Evolutionary conservation across 53 echinoderm and acorn worm species (phyloP).

Genomic region (Arbacia lixula): DNA sequence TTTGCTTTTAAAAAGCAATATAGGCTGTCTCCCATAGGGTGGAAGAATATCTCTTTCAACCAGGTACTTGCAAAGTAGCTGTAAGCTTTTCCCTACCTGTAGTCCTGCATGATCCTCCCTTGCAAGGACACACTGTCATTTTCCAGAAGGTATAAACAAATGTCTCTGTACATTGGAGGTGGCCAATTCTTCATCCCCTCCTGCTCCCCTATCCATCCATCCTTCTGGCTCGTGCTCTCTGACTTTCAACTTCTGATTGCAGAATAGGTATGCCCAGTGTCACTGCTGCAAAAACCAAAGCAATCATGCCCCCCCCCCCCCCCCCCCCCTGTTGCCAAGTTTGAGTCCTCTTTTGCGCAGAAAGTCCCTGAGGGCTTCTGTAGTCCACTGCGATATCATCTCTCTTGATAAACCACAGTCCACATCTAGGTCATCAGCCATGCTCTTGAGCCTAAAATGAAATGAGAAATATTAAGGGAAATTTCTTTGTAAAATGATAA

Average conservation of each 20-base stretch:
- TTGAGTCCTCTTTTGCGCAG: no score
- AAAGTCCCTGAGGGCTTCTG: no score
- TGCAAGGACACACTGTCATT: neutral
- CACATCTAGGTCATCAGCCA: no score
- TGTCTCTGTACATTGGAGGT: conserved; percentile 1
- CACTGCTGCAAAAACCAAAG: neutral
- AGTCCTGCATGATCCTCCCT: conserved; percentile 25
- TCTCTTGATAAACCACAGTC: no score
- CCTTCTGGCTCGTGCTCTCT: neutral
- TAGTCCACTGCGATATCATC: no score
- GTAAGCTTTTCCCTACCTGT: conserved; percentile 21
- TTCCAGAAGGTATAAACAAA: conserved; percentile 2
- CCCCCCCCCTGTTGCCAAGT: neutral
- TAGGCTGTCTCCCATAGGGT: neutral
- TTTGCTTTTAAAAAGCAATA: conserved; percentile 6
- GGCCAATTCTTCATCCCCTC: neutral
- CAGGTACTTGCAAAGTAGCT: conserved; percentile 12
- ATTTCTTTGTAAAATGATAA: no score
- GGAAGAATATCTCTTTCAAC: conserved; percentile 6
- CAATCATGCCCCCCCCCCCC: no score
- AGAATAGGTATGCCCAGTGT: neutral
- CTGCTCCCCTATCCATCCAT: conserved; percentile 5
- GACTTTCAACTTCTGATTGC: neutral
- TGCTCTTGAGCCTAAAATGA: no score
- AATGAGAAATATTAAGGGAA: no score